phyloP scores from a whole-genome alignment of 1,140 invertebrate species.

The Macrocentrus cingulum region DNA sequence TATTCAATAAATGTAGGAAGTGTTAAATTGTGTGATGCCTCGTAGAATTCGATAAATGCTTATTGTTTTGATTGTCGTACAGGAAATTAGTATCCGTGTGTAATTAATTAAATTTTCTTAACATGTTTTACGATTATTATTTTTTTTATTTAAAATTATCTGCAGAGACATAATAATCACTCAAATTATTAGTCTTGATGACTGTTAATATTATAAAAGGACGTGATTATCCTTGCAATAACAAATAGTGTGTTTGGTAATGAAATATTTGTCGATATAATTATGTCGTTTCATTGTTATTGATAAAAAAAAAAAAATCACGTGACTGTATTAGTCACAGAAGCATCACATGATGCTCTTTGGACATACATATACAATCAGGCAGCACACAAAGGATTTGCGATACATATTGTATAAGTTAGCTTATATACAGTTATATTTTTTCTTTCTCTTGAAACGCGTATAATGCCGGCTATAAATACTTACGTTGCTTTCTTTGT shows the following conservation, averaged over 20 bases:
- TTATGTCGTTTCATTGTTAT: neutral
- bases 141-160: conserved; percentile 18
- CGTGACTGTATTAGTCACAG: conserved; percentile 1
- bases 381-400: neutral
- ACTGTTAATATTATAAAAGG: neutral
- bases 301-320: conserved; percentile 14
- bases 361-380: conserved; percentile 9
- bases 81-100: no score
- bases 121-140: no score
- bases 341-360: conserved; percentile 9
- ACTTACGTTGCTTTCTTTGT: neutral
- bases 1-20: no score
- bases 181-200: neutral
- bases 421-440: neutral
- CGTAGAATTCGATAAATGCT: no score
- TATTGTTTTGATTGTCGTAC: no score
- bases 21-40: no score
- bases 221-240: neutral
- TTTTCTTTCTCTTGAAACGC: neutral
- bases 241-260: neutral
- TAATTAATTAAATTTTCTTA: no score
- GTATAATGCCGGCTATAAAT: conserved; percentile 5
- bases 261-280: neutral
- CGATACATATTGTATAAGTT: conserved; percentile 2
- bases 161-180: neutral